phyloP scores from a whole-genome alignment of 2,797 vertebrate genomes.

The Hylomyscus alleni region DNA sequence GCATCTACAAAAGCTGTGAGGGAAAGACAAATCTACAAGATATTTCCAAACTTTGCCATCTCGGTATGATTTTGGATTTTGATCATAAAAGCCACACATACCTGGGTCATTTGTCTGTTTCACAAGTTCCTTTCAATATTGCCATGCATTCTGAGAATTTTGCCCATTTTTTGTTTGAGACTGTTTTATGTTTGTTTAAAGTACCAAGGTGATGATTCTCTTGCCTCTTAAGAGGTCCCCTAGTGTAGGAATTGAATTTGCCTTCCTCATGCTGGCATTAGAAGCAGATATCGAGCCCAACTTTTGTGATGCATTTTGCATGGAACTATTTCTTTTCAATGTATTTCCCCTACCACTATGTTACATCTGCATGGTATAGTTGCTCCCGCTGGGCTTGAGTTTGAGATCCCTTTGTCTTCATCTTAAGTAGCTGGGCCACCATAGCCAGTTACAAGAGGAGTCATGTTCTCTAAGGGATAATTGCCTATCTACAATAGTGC shows the following conservation, averaged over 20 bases:
- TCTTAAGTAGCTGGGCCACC: background rate
- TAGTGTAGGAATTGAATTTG: background rate
- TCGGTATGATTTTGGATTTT: constrained; percentile 97
- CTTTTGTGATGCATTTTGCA: constrained; percentile 90
- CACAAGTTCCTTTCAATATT: constrained; percentile 95
- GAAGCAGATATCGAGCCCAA: background rate
- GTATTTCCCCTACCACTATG: background rate
- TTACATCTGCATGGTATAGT: background rate
- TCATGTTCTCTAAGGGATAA: constrained; percentile 97
- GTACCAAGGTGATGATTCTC: background rate
- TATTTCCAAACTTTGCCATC: constrained; percentile 99
- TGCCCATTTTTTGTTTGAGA: background rate
- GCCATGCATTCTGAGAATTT: constrained; percentile 86
- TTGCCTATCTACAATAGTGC: constrained; percentile 96
- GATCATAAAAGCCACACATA: constrained; percentile 98
- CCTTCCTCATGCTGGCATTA: background rate
- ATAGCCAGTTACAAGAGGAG: constrained; percentile 96
- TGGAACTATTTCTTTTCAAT: constrained; percentile 90
- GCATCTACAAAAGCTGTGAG: constrained; percentile 97
- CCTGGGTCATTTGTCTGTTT: constrained; percentile 95
- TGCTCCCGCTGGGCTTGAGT: background rate
- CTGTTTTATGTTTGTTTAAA: background rate
- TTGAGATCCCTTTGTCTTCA: background rate
- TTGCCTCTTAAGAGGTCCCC: background rate
- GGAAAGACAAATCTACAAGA: constrained; percentile 97